These are phyloP conservation scores for Alloscopus bannaensis DNA, from an alignment of 2,888 invertebrate species.

Conservation along the genomic window DNA sequence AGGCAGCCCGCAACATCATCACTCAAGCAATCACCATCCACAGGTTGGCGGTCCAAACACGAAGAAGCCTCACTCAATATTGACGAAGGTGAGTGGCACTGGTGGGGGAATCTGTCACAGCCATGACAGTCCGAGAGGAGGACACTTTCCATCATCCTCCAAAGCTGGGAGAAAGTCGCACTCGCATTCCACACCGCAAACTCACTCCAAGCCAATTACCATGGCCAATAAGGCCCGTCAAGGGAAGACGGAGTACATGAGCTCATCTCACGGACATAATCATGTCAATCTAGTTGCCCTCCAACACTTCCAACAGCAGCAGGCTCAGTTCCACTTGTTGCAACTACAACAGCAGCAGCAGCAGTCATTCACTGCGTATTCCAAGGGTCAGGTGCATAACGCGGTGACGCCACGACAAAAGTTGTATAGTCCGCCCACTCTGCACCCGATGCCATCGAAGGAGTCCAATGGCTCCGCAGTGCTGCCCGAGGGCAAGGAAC, in stretches of 20 bases:
- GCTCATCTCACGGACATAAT: constrained; percentile 30
- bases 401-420: constrained; percentile 50
- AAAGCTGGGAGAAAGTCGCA: constrained; percentile 43
- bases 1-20: constrained; percentile 44
- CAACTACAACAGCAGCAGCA: too few species aligned
- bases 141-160: constrained; percentile 22
- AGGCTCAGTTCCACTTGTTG: constrained; percentile 36
- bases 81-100: constrained; percentile 38
- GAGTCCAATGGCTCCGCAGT: constrained; percentile 42
- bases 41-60: constrained; percentile 47
- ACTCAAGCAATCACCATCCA: constrained; percentile 41
- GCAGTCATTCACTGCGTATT: constrained; percentile 25
- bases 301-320: constrained; percentile 48
- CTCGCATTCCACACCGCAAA: constrained; percentile 37
- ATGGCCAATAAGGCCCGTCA: constrained; percentile 34
- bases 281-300: constrained; percentile 39
- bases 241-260: constrained; percentile 24
- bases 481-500: constrained; percentile 53
- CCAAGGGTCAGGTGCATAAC: constrained; percentile 32
- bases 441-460: constrained; percentile 52
- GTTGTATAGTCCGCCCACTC: constrained; percentile 57
- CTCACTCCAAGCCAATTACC: constrained; percentile 40
- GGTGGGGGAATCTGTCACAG: constrained; percentile 49
- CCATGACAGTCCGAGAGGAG: constrained; percentile 44
- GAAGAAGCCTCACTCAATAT: constrained; percentile 41